A percentile compares a stretch with the other conserved stretches of the same genome.
These are phyloP conservation scores for Frankliniella intonsa DNA, from an alignment of 2,888 invertebrate genomes.

Conservation along the genomic window DNA sequence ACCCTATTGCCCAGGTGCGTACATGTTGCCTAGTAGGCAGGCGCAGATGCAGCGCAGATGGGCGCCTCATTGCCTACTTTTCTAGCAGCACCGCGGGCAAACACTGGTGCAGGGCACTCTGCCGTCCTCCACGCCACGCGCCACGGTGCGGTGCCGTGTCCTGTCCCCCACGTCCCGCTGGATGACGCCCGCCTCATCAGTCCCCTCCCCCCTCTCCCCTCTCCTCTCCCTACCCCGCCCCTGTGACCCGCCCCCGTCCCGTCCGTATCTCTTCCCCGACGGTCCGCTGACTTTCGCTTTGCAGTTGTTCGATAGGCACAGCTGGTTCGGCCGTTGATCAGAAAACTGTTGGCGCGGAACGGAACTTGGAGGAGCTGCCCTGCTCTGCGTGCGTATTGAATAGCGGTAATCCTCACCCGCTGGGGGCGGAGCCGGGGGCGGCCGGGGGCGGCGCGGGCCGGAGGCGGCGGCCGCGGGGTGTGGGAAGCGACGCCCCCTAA, in stretches of 20 bases:
- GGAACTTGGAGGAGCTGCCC: background rate
- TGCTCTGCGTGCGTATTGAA: background rate
- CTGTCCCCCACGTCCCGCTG: no score
- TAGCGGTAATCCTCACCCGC: background rate
- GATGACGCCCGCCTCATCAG: no score
- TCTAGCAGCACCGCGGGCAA: no score
- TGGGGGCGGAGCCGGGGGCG: background rate
- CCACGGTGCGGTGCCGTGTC: no score
- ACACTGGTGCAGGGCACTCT: no score
- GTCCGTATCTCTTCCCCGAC: background rate
- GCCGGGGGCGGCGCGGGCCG: background rate
- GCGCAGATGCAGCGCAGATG: no score
- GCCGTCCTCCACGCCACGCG: no score
- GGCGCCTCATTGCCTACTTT: no score
- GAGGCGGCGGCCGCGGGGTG: background rate
- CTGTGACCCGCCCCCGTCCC: background rate
- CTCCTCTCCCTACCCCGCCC: no score
- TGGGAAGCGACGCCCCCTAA: background rate
- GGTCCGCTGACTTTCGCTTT: background rate
- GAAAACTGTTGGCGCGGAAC: conserved; percentile 13
- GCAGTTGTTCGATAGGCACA: background rate
- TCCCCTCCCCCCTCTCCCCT: no score
- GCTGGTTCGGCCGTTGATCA: conserved; percentile 22
- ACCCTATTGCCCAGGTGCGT: no score
- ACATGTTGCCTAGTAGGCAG: no score